Percentiles rank a stretch among this genome's conserved stretches.
Conservation (phyloP, 2,797 vertebrate species). For the Sebastes oblongus region DNA sequence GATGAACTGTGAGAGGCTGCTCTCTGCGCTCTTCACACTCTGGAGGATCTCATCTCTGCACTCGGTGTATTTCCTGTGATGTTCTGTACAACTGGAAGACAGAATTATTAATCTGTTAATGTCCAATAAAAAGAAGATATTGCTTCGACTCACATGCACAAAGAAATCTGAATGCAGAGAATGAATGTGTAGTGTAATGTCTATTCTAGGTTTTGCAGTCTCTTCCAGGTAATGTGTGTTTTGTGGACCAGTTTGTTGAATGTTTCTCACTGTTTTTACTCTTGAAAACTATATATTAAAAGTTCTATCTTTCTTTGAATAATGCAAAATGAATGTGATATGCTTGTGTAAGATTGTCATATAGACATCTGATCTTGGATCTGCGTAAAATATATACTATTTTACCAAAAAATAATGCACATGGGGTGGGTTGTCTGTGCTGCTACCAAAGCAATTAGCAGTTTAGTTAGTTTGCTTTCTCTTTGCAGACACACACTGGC, state of each 20-base stretch:
- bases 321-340: background rate
- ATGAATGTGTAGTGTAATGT: background rate
- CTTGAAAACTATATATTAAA: background rate
- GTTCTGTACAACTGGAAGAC: constrained; percentile 83
- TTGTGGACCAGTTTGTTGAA: background rate
- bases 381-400: background rate
- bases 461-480: background rate
- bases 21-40: constrained; percentile 73
- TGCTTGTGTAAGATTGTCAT: background rate
- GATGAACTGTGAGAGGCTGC: constrained; percentile 71
- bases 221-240: background rate
- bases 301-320: background rate
- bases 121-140: background rate
- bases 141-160: background rate
- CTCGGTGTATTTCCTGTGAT: constrained; percentile 72
- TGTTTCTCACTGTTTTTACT: background rate
- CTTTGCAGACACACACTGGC: background rate
- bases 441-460: background rate
- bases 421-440: background rate
- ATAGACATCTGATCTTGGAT: background rate
- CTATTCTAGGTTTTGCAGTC: background rate
- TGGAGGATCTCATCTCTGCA: constrained; percentile 77
- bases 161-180: background rate
- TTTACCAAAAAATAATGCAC: background rate
- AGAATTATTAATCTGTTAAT: background rate